Evolutionary conservation across 2,888 invertebrate species (phyloP).

Genomic region (Thera obeliscata): DNA sequence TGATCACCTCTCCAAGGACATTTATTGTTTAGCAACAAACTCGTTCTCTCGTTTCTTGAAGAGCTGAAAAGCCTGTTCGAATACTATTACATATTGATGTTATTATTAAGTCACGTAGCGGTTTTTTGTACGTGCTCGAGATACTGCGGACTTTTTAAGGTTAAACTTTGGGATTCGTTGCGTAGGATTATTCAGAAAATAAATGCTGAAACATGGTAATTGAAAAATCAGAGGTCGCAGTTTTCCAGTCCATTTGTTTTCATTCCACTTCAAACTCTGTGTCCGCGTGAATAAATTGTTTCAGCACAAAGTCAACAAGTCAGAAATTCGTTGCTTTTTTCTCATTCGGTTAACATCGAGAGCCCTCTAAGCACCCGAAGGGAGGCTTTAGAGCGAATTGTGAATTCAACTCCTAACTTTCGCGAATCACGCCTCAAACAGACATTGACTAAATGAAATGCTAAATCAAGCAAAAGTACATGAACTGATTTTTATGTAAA

Average conservation of each 20-base stretch:
- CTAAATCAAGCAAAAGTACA: conserved; percentile 6
- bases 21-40: conserved; percentile 29
- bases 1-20: conserved; percentile 26
- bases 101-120: conserved; percentile 19
- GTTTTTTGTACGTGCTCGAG: conserved; percentile 13
- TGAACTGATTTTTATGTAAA: neutral
- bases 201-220: neutral
- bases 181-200: neutral
- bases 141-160: neutral
- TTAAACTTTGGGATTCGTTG: neutral
- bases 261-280: conserved; percentile 1
- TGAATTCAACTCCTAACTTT: conserved; percentile 43
- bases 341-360: conserved; percentile 48
- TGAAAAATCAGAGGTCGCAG: neutral
- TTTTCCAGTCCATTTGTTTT: conserved; percentile 7
- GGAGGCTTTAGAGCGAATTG: conserved; percentile 46
- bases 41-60: conserved; percentile 31
- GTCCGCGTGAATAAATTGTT: conserved; percentile 4
- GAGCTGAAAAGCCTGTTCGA: conserved; percentile 15
- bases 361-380: conserved; percentile 40
- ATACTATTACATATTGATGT: conserved; percentile 8
- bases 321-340: conserved; percentile 44
- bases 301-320: conserved; percentile 38
- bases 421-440: conserved; percentile 39
- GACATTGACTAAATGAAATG: conserved; percentile 27